Evolutionary conservation across 1,140 invertebrate genomes (phyloP), one percentile per base, ranked within the genome.

Genomic region (Xylocopa sonorina): DNA sequence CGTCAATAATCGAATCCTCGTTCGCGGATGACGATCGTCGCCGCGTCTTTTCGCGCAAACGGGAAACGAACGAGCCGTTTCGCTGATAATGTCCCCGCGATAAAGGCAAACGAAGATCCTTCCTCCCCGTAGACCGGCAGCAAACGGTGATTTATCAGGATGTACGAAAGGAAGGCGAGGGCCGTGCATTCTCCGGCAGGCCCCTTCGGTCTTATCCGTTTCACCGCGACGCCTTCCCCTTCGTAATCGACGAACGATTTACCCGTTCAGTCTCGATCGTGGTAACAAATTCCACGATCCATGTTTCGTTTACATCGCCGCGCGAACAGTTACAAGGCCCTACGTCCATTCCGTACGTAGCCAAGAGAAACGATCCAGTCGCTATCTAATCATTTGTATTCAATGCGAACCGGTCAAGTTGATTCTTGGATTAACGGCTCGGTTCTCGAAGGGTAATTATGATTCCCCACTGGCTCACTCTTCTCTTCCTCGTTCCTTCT

Each of bases 61-160:
- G 43, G 16, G 14, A 58, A 24, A 34, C 48, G 48, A 57, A 57
- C 41, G 50, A 34, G 27, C 34, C 58, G 48, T 27, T 78, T 9
- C 51, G 57, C 32, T n/a, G 82, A 88, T 88, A 85, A 88, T 88
- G 79, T 86, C 67, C n/a, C 43, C 14, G 55, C 58, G 82, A 88
- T 85, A 87, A 80, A 41, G 16, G 63, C 24, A 34, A 46, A 7
- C 38, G 46, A 50, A 53, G 57, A 69, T 71, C 38, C 73, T 62
- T 68, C n/a, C 38, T 62, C 27, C 46, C 10, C 24, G 27, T 29
- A 66, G 48, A 21, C 57, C 51, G 67, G 53, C 64, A 66, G 79
- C 75, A 73, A 87, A 51, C 80, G 82, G 77, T 75, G 75, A 88
- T 88, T 89, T 88, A 88, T 89, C 88, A 84, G 87, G 84, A 83